These are phyloP conservation scores for Nibea albiflora DNA, from an alignment of 2,113 vertebrate species.

Conservation along the genomic window DNA sequence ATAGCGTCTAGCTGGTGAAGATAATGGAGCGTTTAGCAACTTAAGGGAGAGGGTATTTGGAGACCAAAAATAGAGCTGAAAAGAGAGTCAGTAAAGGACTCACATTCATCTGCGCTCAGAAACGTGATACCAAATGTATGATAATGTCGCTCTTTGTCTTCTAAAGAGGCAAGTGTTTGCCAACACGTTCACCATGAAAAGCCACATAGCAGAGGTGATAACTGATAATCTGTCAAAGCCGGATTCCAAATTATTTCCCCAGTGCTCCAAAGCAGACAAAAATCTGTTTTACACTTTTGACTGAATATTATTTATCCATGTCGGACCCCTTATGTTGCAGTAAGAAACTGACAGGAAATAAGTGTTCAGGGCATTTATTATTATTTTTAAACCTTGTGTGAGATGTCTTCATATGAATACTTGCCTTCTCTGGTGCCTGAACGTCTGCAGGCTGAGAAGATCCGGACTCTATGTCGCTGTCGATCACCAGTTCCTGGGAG, in stretches of 20 bases:
- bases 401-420: neutral
- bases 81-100: no score
- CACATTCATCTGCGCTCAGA: no score
- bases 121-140: neutral
- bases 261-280: no score
- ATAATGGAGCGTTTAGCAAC: neutral
- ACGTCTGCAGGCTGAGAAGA: constrained; percentile 86
- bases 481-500: constrained; percentile 86
- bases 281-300: no score
- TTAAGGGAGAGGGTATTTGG: no score
- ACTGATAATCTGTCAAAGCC: no score
- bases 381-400: neutral
- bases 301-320: neutral
- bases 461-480: constrained; percentile 89
- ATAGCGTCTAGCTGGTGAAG: neutral
- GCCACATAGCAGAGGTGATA: no score
- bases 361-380: neutral
- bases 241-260: no score
- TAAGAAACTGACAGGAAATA: neutral
- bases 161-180: neutral
- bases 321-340: neutral
- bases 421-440: constrained; percentile 61
- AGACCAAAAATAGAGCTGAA: neutral
- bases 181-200: no score
- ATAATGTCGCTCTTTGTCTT: neutral